phyloP scores from a whole-genome alignment of 2,113 vertebrate species.

The Camelus dromedarius region DNA sequence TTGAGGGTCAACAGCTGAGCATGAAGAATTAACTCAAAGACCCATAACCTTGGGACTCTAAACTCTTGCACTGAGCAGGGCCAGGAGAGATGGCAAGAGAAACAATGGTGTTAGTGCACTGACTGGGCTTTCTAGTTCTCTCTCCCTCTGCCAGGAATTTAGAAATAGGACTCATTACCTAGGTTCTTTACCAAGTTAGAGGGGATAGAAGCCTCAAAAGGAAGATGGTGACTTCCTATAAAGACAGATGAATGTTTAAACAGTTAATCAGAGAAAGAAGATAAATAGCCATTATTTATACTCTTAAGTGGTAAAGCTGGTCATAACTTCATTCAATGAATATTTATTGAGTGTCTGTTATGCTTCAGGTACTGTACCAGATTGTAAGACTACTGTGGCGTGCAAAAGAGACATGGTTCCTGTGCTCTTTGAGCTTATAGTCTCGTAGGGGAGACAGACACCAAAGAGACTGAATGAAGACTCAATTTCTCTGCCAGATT shows the following conservation, averaged over 20 bases:
- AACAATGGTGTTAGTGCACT: neutral
- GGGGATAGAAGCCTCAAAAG: neutral
- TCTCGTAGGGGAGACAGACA: constrained; percentile 23
- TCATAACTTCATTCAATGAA: neutral
- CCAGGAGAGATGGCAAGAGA: neutral
- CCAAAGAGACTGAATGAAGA: constrained; percentile 17
- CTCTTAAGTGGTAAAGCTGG: neutral
- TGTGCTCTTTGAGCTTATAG: neutral
- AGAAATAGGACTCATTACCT: constrained; percentile 36
- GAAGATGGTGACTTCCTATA: neutral
- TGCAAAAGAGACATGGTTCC: constrained; percentile 9
- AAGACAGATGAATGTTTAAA: neutral
- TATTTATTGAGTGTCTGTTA: neutral
- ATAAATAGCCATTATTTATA: constrained; percentile 26
- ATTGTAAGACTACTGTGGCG: neutral
- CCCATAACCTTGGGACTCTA: neutral
- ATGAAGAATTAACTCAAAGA: constrained; percentile 45
- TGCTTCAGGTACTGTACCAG: neutral
- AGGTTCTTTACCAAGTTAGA: constrained; percentile 36
- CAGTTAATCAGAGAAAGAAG: constrained; percentile 27
- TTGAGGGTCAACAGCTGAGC: constrained; percentile 41
- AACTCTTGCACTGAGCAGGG: neutral
- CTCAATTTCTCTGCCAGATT: neutral
- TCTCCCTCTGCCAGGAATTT: neutral
- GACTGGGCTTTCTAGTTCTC: constrained; percentile 12